A percentile compares a stretch with the other conserved stretches of the same genome.
These are phyloP conservation scores for Valencia hispanica DNA, from an alignment of 2,797 vertebrate genomes.

Conservation along the genomic window DNA sequence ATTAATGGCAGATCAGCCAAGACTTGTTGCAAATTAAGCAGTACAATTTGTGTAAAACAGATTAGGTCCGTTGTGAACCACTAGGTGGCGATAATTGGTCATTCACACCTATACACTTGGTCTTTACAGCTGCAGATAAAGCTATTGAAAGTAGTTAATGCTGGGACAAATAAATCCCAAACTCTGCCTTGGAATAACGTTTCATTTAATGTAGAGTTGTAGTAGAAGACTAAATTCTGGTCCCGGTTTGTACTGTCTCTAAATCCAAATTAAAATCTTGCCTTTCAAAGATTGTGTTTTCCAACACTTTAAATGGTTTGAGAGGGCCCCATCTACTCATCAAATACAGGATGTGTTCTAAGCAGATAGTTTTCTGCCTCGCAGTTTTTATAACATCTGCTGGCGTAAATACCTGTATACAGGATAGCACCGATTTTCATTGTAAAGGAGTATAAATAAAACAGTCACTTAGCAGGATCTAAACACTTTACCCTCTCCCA, in stretches of 20 bases:
- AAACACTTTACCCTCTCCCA: conserved; percentile 5
- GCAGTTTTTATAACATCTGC: not conserved
- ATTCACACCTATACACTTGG: not conserved
- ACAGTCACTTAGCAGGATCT: conserved; percentile 1
- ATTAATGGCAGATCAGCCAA: not conserved
- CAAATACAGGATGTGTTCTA: not conserved
- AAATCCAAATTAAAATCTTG: not conserved
- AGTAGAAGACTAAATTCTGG: not conserved
- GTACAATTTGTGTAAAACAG: not conserved
- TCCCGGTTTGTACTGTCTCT: not conserved
- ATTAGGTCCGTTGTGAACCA: conserved; percentile 5
- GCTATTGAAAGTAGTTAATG: not conserved
- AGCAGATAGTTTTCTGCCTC: not conserved
- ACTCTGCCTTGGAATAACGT: not conserved
- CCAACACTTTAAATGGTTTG: not conserved
- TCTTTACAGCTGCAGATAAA: not conserved
- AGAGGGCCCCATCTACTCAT: not conserved
- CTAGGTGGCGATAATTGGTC: conserved; percentile 33
- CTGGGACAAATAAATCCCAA: not conserved
- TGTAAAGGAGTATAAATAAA: conserved; percentile 3
- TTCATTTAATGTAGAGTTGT: not conserved
- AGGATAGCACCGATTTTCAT: not conserved
- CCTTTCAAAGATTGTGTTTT: not conserved
- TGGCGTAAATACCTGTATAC: not conserved
- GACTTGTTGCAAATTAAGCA: not conserved